Conservation (phyloP, 1,140 invertebrate genomes). For the Drosophila sechellia region DNA sequence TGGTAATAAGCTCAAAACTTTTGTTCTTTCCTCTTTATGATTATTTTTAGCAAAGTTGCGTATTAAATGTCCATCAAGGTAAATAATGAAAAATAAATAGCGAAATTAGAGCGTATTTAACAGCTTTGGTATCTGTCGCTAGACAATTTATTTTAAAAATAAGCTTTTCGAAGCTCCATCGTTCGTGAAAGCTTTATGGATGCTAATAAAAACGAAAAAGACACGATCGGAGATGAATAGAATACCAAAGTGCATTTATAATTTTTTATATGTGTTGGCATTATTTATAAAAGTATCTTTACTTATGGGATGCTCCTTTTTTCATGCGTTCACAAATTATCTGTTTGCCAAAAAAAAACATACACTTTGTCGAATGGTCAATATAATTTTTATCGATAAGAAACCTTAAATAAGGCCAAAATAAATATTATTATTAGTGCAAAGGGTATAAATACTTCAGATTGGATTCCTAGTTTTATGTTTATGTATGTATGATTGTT, state of each 20-base stretch:
- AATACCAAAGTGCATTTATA: neutral
- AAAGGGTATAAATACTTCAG: neutral
- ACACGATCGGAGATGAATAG: neutral
- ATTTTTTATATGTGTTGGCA: no score
- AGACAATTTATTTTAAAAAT: neutral
- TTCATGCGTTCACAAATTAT: no score
- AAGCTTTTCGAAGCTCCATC: neutral
- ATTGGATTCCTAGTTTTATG: neutral
- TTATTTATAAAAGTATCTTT: no score
- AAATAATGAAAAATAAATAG: neutral
- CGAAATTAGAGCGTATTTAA: no score
- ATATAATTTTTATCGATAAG: no score
- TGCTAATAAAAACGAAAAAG: neutral
- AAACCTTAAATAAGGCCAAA: no score
- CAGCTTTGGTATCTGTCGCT: neutral
- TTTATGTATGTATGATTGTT: conserved; percentile 12
- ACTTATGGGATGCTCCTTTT: no score
- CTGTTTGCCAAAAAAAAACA: no score
- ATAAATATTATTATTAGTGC: neutral
- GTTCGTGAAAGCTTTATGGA: neutral
- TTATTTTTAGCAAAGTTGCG: neutral
- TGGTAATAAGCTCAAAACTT: neutral
- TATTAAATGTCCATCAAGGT: no score
- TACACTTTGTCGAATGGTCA: no score
- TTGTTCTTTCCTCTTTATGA: neutral